Conservation (phyloP, 2,113 vertebrate species). For the Nannospalax galili region DNA sequence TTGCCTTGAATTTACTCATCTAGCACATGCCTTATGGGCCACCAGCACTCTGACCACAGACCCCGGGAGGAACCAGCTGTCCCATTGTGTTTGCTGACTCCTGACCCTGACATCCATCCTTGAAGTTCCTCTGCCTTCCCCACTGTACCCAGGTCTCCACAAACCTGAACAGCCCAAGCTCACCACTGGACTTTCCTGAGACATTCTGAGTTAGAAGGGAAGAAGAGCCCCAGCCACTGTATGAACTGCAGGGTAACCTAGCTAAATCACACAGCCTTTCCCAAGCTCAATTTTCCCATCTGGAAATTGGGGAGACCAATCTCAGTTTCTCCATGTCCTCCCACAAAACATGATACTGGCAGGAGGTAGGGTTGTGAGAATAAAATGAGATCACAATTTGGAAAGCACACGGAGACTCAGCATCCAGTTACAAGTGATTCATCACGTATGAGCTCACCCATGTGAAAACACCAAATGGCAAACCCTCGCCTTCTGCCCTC, state of each 20-base stretch:
- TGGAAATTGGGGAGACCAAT: slow-evolving; percentile 52
- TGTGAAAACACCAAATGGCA: slow-evolving; percentile 73
- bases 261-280: slow-evolving; percentile 6
- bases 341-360: slow-evolving; percentile 40
- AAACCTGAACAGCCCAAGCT: neutral
- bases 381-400: slow-evolving; percentile 74
- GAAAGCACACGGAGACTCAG: slow-evolving; percentile 36
- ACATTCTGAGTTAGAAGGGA: neutral
- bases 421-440: slow-evolving; percentile 72
- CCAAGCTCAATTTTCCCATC: slow-evolving; percentile 60
- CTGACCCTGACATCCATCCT: neutral
- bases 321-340: slow-evolving; percentile 53
- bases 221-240: neutral
- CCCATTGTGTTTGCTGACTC: neutral
- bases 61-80: neutral
- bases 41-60: neutral
- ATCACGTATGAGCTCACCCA: slow-evolving; percentile 66
- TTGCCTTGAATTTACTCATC: neutral
- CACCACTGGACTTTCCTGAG: neutral
- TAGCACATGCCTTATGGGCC: neutral
- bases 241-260: neutral
- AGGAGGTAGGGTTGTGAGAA: neutral
- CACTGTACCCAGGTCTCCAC: rapidly evolving
- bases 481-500: slow-evolving; percentile 17
- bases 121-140: neutral